Percentiles rank a stretch among this genome's conserved stretches.
These are phyloP conservation scores for Myotis davidii DNA, from an alignment of 2,113 vertebrate species.

Conservation along the genomic window DNA sequence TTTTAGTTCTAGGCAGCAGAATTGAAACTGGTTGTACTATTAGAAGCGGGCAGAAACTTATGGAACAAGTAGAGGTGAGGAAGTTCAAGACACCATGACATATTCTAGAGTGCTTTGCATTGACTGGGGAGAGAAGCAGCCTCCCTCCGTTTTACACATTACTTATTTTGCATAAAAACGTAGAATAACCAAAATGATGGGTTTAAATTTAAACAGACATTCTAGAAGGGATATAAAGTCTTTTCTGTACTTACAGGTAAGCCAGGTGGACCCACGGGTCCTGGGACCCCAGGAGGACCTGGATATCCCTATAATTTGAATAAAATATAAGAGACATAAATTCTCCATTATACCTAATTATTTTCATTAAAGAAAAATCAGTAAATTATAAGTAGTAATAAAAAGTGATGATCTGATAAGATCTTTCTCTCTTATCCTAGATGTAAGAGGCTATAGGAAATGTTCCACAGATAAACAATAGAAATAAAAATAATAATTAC, in stretches of 20 bases:
- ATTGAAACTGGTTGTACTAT: not conserved
- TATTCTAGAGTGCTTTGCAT: not conserved
- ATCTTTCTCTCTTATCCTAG: not conserved
- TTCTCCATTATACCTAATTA: not conserved
- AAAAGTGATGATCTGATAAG: slow-evolving; percentile 49
- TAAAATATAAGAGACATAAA: slow-evolving; percentile 56
- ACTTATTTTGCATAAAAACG: not conserved
- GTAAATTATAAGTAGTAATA: slow-evolving; percentile 30
- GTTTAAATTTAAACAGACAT: slow-evolving; percentile 40
- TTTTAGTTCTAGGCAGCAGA: not conserved
- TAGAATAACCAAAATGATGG: not conserved
- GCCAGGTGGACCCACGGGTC: slow-evolving; percentile 91
- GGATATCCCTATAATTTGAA: slow-evolving; percentile 91
- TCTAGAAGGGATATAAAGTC: not conserved
- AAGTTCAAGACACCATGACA: not conserved
- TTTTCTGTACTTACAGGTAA: slow-evolving; percentile 89
- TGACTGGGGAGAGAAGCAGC: not conserved
- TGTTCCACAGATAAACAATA: not conserved
- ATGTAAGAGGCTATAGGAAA: not conserved
- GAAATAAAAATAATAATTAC: slow-evolving; percentile 1
- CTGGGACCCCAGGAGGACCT: slow-evolving; percentile 91
- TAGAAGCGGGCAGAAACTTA: not conserved
- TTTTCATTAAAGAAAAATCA: slow-evolving; percentile 40
- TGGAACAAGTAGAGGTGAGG: not conserved
- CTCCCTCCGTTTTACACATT: not conserved